Evolutionary conservation across 2,113 vertebrate genomes (phyloP).

Genomic region (Butorides virescens): DNA sequence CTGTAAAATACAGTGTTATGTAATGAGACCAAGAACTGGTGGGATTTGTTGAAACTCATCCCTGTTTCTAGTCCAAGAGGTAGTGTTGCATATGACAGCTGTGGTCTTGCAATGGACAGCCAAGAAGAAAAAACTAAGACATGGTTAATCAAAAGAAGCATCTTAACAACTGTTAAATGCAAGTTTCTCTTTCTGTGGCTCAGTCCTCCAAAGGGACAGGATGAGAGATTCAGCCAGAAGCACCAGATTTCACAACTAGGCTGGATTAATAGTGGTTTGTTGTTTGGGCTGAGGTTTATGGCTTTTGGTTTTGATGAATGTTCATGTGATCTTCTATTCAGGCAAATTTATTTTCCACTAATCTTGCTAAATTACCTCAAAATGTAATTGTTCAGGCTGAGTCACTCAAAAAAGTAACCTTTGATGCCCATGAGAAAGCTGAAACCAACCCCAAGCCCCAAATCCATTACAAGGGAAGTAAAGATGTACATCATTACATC

Average conservation of each 20-base stretch:
- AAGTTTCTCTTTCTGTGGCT: background rate
- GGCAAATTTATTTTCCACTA: background rate
- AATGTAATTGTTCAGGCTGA: background rate
- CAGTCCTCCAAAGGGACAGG: background rate
- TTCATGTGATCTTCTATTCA: fast-evolving
- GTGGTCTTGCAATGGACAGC: fast-evolving
- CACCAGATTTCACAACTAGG: background rate
- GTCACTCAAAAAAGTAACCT: background rate
- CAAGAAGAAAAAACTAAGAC: background rate
- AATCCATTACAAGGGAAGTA: too few species aligned
- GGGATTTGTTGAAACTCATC: background rate
- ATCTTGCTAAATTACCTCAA: background rate
- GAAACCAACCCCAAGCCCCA: background rate
- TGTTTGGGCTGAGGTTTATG: background rate
- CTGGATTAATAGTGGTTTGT: background rate
- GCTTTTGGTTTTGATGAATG: background rate
- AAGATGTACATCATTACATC: background rate
- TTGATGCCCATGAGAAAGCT: background rate
- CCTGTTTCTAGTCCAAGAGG: background rate
- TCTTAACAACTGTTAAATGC: background rate
- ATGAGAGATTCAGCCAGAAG: background rate
- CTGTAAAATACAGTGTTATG: background rate
- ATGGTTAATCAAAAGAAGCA: background rate
- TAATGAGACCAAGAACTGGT: background rate
- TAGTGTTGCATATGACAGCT: fast-evolving